These are phyloP conservation scores for Eupithecia inturbata DNA, from an alignment of 2,888 invertebrate genomes.

Conservation along the genomic window DNA sequence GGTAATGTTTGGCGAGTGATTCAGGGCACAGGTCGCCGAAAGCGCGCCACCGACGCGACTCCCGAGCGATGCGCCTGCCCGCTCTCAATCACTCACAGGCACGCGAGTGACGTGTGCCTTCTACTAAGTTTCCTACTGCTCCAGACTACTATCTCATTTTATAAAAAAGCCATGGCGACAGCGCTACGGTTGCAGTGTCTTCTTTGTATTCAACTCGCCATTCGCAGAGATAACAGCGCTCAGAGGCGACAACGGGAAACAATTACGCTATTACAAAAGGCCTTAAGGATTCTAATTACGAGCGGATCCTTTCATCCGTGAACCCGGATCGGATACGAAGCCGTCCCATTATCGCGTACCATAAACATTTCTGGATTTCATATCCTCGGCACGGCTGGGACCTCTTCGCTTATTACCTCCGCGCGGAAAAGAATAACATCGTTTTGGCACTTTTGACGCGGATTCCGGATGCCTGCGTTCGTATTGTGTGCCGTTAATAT, in stretches of 20 bases:
- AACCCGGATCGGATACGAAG: conserved; percentile 77
- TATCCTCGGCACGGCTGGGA: conserved; percentile 79
- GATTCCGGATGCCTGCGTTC: conserved; percentile 82
- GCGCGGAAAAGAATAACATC: conserved; percentile 82
- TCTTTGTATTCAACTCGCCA: conserved; percentile 72
- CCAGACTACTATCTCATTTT: conserved; percentile 52
- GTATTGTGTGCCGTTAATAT: conserved; percentile 84
- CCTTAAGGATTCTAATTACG: conserved; percentile 79
- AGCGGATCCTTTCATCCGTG: conserved; percentile 72
- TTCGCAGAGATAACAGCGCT: conserved; percentile 74
- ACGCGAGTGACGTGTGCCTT: conserved; percentile 51
- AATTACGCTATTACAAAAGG: conserved; percentile 77
- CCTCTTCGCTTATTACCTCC: conserved; percentile 79
- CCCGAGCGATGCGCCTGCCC: conserved; percentile 65
- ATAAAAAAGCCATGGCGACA: conserved; percentile 56
- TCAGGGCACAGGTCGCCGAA: conserved; percentile 67
- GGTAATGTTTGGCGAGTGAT: conserved; percentile 72
- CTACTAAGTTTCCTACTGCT: conserved; percentile 1
- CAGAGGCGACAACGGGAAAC: conserved; percentile 75
- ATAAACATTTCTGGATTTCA: conserved; percentile 83
- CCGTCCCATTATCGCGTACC: conserved; percentile 75
- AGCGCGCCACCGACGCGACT: conserved; percentile 58
- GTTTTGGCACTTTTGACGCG: conserved; percentile 83
- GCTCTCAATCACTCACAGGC: conserved; percentile 66
- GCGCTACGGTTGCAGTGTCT: conserved; percentile 61